Evolutionary conservation across 2,888 invertebrate genomes (phyloP).

Genomic region (Pseudanteris insignis): DNA sequence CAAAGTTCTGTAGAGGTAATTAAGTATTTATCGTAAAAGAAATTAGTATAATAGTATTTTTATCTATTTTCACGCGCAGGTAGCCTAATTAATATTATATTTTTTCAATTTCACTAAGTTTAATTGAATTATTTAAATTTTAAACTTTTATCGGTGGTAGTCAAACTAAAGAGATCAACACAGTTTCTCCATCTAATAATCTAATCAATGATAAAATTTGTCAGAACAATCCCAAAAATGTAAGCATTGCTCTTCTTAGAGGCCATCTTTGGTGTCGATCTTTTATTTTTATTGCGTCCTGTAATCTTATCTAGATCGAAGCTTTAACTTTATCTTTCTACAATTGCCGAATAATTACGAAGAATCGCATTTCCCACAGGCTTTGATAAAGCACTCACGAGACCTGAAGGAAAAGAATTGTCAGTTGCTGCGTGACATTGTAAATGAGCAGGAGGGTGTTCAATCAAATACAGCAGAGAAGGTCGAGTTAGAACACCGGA

Average conservation of each 20-base stretch:
- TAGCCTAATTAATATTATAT: no score
- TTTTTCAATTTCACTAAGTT: no score
- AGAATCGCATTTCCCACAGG: conserved; percentile 43
- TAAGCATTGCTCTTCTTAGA: conserved; percentile 1
- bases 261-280: conserved; percentile 12
- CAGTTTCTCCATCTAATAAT: conserved; percentile 12
- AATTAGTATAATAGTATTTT: no score
- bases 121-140: no score
- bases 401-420: conserved; percentile 56
- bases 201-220: conserved; percentile 27
- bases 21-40: not conserved
- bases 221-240: conserved; percentile 25
- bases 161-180: not conserved
- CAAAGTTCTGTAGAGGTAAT: conserved; percentile 52
- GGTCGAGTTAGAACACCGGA: conserved; percentile 37
- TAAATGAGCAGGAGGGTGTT: conserved; percentile 52
- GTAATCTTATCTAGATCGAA: conserved; percentile 39
- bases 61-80: no score
- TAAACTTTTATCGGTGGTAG: no score
- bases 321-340: conserved; percentile 29
- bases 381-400: conserved; percentile 58
- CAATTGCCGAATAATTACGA: conserved; percentile 35
- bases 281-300: conserved; percentile 28
- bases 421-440: conserved; percentile 54
- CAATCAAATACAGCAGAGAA: conserved; percentile 40